Evolutionary conservation across 2,888 invertebrate genomes (phyloP).

Genomic region (Noctua janthina): DNA sequence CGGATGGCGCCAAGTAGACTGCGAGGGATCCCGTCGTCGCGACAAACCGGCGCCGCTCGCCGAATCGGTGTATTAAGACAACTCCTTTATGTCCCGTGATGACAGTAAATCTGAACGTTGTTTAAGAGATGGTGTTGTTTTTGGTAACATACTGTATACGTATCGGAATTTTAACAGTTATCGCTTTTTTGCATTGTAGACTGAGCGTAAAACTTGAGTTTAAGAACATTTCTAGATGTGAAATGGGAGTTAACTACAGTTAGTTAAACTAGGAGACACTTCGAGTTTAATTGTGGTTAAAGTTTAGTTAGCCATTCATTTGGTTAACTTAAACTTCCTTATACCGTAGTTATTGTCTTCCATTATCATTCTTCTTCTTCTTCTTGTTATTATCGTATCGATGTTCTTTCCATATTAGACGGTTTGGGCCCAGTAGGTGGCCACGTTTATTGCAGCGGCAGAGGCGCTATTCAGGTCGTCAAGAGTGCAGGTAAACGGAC

Average conservation of each 20-base stretch:
- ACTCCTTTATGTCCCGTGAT: conserved; percentile 33
- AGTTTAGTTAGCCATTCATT: conserved; percentile 4
- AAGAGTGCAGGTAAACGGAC: too few relatives aligned
- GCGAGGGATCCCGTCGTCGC: conserved; percentile 71
- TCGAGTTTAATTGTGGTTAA: not conserved
- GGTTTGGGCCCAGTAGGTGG: too few relatives aligned
- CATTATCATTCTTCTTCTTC: too few relatives aligned
- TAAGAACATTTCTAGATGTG: not conserved
- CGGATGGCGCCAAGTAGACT: conserved; percentile 81
- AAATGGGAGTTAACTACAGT: conserved; percentile 3
- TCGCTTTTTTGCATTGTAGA: not conserved
- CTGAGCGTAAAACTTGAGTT: not conserved
- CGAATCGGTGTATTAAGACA: conserved; percentile 36
- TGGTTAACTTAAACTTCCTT: not conserved
- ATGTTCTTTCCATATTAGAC: too few relatives aligned
- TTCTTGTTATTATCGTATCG: too few relatives aligned
- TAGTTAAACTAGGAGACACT: not conserved
- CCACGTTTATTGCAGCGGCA: too few relatives aligned
- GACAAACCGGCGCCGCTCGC: conserved; percentile 82
- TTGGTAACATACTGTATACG: not conserved
- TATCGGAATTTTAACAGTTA: not conserved
- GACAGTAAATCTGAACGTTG: conserved; percentile 40
- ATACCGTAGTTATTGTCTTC: not conserved
- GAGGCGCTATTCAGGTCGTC: too few relatives aligned
- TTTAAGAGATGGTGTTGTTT: conserved; percentile 31